Conservation (phyloP, 2,888 invertebrate genomes). For the Urechis unicinctus region DNA sequence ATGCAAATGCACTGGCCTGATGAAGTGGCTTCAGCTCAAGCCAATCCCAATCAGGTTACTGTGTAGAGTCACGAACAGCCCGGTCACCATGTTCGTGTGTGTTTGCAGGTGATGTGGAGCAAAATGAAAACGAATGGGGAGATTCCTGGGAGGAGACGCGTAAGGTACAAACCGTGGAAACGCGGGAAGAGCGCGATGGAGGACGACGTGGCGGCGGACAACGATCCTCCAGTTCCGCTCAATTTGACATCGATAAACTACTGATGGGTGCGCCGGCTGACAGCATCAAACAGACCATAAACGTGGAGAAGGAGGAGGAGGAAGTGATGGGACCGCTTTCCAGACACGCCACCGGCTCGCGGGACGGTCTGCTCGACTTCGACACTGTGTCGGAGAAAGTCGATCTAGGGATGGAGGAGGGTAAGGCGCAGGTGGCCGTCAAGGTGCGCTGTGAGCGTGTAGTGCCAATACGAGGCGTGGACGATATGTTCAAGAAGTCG, state of each 20-base stretch:
- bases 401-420: conserved; percentile 21
- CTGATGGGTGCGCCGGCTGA: conserved; percentile 15
- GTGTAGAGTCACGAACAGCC: too few species aligned
- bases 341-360: conserved; percentile 6
- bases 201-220: too few species aligned
- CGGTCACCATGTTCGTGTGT: too few species aligned
- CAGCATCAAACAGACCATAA: conserved; percentile 23
- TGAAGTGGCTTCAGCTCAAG: too few species aligned
- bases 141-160: too few species aligned
- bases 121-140: too few species aligned
- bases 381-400: conserved; percentile 28
- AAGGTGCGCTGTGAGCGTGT: conserved; percentile 45
- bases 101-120: too few species aligned
- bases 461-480: conserved; percentile 41
- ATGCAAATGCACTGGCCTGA: too few species aligned
- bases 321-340: conserved; percentile 24
- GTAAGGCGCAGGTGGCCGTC: conserved; percentile 25
- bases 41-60: too few species aligned
- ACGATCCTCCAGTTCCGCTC: too few species aligned
- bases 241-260: background rate
- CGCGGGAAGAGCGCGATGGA: too few species aligned
- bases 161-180: too few species aligned
- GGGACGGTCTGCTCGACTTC: conserved; percentile 22
- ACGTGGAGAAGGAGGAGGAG: conserved; percentile 26
- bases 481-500: conserved; percentile 46